phyloP scores from a whole-genome alignment of 2,888 invertebrate species.

The Zygothrica quintamaculata region DNA sequence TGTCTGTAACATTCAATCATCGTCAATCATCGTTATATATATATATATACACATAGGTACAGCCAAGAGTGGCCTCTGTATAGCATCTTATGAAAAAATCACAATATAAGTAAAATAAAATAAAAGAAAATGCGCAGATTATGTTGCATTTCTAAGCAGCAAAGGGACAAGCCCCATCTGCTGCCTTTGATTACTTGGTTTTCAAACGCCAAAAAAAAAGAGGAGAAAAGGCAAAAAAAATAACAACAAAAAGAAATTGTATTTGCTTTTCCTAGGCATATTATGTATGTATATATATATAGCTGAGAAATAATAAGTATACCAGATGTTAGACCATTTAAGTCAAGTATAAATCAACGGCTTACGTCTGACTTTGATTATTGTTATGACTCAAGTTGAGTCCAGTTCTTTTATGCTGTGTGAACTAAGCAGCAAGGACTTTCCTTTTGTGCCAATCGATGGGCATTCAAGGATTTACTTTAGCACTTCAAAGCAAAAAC shows the following conservation, averaged over 20 bases:
- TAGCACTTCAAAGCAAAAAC: too few relatives aligned
- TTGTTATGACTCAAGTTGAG: conserved; percentile 1
- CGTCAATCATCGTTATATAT: conserved; percentile 46
- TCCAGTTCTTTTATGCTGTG: neutral
- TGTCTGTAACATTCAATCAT: conserved; percentile 42
- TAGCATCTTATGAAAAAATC: conserved; percentile 58
- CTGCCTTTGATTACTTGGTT: conserved; percentile 64
- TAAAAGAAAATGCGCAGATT: conserved; percentile 42
- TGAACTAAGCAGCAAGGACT: too few relatives aligned
- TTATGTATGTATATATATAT: neutral
- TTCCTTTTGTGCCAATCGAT: too few relatives aligned
- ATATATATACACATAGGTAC: conserved; percentile 1
- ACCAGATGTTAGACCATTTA: conserved; percentile 54
- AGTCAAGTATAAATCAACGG: conserved; percentile 50
- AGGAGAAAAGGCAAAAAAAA: too few relatives aligned
- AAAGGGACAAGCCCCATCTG: conserved; percentile 53
- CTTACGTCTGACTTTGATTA: conserved; percentile 27
- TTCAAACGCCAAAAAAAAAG: conserved; percentile 17
- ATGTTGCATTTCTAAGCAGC: conserved; percentile 59
- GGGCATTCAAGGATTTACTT: too few relatives aligned
- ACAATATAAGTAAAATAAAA: conserved; percentile 23
- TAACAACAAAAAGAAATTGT: too few relatives aligned
- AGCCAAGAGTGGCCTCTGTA: conserved; percentile 33
- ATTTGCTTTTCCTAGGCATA: conserved; percentile 38
- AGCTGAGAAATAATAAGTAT: conserved; percentile 27